phyloP scores from a whole-genome alignment of 2,797 vertebrate genomes.

The Geotrypetes seraphini region DNA sequence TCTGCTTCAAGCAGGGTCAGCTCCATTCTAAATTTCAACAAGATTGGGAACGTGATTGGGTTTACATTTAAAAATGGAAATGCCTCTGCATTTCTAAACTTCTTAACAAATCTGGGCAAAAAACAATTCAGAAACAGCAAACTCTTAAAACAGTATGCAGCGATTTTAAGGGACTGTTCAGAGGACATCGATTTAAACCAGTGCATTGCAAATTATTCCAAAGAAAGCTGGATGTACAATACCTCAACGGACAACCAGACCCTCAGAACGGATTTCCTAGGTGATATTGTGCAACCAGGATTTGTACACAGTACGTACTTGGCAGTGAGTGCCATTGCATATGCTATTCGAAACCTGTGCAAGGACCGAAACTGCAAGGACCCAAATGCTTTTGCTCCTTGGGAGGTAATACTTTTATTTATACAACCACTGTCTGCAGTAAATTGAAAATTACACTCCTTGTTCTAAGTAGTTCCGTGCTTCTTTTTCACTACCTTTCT shows the following conservation, averaged over 20 bases:
- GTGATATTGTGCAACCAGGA: conserved; percentile 33
- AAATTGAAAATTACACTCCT: no score
- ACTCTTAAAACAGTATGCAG: conserved; percentile 47
- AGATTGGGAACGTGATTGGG: conserved; percentile 67
- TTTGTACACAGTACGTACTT: conserved; percentile 60
- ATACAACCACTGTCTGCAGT: no score
- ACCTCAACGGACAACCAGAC: conserved; percentile 6
- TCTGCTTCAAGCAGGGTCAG: conserved; percentile 50
- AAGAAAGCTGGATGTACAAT: conserved; percentile 8
- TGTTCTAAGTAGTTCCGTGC: no score
- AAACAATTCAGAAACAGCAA: conserved; percentile 39
- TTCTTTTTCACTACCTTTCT: no score
- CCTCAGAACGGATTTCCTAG: conserved; percentile 40
- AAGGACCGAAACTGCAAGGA: conserved; percentile 51
- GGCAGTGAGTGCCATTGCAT: conserved; percentile 63
- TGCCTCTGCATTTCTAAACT: conserved; percentile 49
- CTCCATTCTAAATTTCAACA: conserved; percentile 45
- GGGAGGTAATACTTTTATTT: conserved; percentile 77
- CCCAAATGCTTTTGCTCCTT: conserved; percentile 53
- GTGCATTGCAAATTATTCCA: conserved; percentile 45
- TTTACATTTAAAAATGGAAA: conserved; percentile 72
- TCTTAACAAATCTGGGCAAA: conserved; percentile 47
- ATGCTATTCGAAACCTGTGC: conserved; percentile 62
- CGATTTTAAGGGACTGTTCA: conserved; percentile 38
- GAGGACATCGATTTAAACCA: conserved; percentile 41